Percentiles rank a stretch among this genome's conserved stretches.
phyloP scores from a whole-genome alignment of 2,113 vertebrate species.

The Puntigrus tetrazona region DNA sequence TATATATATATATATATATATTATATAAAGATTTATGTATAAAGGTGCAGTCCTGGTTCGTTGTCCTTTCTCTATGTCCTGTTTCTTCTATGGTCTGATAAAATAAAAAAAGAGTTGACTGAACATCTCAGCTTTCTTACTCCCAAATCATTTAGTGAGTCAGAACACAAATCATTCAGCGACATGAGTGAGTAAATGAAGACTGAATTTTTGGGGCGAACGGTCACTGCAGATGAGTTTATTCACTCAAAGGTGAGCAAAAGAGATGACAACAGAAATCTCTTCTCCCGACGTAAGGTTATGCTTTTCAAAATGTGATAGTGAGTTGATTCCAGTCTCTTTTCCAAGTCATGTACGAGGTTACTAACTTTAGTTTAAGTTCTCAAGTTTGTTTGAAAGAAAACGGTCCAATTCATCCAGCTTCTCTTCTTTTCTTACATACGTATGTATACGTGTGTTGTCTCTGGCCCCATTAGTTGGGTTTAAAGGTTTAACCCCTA shows the following conservation, averaged over 20 bases:
- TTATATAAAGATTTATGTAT: too few species aligned
- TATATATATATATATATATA: too few species aligned
- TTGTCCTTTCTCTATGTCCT: neutral
- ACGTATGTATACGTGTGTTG: conserved; percentile 59
- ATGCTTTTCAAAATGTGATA: neutral
- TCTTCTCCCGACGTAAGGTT: neutral
- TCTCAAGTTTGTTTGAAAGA: neutral
- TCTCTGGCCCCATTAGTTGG: conserved; percentile 71
- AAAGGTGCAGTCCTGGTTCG: neutral
- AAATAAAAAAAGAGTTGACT: too few species aligned
- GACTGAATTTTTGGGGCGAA: neutral
- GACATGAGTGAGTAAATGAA: neutral
- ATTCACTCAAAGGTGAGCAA: neutral
- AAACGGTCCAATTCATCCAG: neutral
- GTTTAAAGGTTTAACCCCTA: conserved; percentile 79
- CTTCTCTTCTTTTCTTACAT: neutral
- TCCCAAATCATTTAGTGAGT: too few species aligned
- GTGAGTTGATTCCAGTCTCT: neutral
- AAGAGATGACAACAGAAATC: neutral
- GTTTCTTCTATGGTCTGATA: too few species aligned
- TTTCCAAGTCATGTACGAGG: neutral
- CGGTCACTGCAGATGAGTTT: neutral
- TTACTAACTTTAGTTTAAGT: neutral
- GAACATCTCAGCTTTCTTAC: too few species aligned
- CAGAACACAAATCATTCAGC: neutral